phyloP scores from a whole-genome alignment of 2,888 invertebrate genomes.

The Petrophora chlorosata region DNA sequence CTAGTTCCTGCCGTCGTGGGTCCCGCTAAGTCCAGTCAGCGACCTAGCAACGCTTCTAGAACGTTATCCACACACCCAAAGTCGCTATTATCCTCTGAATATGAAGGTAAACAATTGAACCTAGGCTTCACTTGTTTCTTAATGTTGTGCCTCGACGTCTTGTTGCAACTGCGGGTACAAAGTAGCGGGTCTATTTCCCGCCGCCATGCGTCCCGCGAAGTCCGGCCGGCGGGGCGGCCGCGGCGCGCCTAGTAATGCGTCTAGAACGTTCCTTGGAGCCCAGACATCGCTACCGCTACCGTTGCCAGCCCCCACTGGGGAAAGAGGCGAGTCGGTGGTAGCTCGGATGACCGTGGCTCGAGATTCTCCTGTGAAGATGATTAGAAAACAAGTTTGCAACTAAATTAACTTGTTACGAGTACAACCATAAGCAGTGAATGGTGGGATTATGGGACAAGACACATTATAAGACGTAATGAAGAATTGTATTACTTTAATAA shows the following conservation, averaged over 20 bases:
- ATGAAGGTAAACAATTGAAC: slow-evolving; percentile 3
- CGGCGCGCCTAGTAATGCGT: slow-evolving; percentile 80
- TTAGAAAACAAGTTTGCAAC: too few relatives aligned
- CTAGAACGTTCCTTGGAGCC: slow-evolving; percentile 79
- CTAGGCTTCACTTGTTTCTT: not conserved
- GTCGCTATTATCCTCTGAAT: not conserved
- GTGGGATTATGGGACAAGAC: too few relatives aligned
- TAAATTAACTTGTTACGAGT: too few relatives aligned
- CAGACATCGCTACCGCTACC: slow-evolving; percentile 61
- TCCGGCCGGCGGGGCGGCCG: slow-evolving; percentile 80
- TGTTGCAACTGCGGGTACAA: slow-evolving; percentile 88
- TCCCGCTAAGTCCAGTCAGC: too few relatives aligned
- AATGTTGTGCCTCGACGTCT: slow-evolving; percentile 64
- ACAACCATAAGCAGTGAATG: too few relatives aligned
- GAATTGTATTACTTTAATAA: too few relatives aligned
- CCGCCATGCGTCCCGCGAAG: slow-evolving; percentile 87
- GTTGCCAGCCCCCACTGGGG: slow-evolving; percentile 86
- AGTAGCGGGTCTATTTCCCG: slow-evolving; percentile 86
- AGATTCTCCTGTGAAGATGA: slow-evolving; percentile 60
- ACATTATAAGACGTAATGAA: too few relatives aligned
- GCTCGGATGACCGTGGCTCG: slow-evolving; percentile 84
- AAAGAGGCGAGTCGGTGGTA: slow-evolving; percentile 93
- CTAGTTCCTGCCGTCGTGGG: too few relatives aligned
- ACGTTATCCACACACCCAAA: not conserved
- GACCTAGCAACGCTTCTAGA: too few relatives aligned